phyloP scores from a whole-genome alignment of 2,797 vertebrate species.

The Intellagama lesueurii region DNA sequence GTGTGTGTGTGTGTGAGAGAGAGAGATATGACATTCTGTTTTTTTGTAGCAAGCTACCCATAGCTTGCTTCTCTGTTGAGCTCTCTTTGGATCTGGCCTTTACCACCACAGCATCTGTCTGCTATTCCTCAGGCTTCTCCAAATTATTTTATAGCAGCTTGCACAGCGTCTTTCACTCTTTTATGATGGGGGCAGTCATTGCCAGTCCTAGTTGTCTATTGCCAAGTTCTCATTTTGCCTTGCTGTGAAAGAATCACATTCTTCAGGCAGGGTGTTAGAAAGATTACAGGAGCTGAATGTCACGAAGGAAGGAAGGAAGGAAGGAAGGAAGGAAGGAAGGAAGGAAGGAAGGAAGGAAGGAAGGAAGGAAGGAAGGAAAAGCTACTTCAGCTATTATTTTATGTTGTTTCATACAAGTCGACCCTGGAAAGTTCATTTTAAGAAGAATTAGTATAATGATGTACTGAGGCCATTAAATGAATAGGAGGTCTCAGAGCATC shows the following conservation, averaged over 20 bases:
- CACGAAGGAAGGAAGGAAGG: not conserved
- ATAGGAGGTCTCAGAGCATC: not conserved
- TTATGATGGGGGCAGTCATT: fast-evolving
- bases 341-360: not conserved
- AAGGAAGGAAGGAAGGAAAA: too few species aligned
- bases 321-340: too few species aligned
- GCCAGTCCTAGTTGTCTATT: not conserved
- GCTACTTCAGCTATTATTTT: not conserved
- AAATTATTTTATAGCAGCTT: not conserved
- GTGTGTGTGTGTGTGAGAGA: not conserved
- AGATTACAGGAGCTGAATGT: not conserved
- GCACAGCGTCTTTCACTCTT: not conserved
- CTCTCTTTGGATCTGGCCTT: conserved; percentile 43
- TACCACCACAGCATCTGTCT: conserved; percentile 51
- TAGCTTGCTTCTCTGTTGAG: not conserved
- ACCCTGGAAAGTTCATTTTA: not conserved
- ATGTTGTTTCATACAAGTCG: not conserved
- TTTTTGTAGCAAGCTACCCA: conserved; percentile 24
- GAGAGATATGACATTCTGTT: not conserved
- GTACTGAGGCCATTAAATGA: not conserved
- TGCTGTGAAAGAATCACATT: not conserved
- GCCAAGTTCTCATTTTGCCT: not conserved
- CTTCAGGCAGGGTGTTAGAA: not conserved
- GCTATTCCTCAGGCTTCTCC: not conserved
- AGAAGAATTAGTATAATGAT: not conserved